phyloP scores from a whole-genome alignment of 2,113 vertebrate species.

The Oxyruncus cristatus region DNA sequence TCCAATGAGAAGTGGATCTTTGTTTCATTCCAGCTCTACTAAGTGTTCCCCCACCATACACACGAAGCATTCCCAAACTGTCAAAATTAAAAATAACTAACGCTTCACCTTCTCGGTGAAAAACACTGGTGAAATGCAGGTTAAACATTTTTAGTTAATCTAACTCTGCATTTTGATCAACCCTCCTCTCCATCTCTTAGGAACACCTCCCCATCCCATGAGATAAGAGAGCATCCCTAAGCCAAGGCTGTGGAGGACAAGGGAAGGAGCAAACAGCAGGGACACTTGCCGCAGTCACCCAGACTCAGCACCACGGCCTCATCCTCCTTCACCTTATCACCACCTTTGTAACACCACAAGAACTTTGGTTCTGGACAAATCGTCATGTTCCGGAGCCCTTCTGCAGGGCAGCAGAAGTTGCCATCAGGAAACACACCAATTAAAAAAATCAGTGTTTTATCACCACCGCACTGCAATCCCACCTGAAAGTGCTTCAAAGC shows the following conservation, averaged over 20 bases:
- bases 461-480: fast-evolving
- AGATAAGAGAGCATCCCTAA: neutral
- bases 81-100: neutral
- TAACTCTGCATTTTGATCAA: neutral
- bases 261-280: neutral
- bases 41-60: too few species aligned
- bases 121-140: neutral
- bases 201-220: fast-evolving
- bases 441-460: neutral
- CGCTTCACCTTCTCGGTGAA: neutral
- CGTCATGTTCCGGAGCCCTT: fast-evolving
- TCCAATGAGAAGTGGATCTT: neutral
- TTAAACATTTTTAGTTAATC: neutral
- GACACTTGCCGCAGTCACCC: neutral
- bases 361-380: neutral
- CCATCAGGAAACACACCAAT: neutral
- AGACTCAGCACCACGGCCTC: neutral
- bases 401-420: neutral
- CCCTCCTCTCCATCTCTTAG: neutral
- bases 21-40: neutral
- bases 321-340: neutral
- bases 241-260: neutral
- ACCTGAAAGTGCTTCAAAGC: neutral
- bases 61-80: neutral
- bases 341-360: fast-evolving